These are phyloP conservation scores for Rynchops niger DNA, from an alignment of 2,113 vertebrate genomes.

Conservation along the genomic window DNA sequence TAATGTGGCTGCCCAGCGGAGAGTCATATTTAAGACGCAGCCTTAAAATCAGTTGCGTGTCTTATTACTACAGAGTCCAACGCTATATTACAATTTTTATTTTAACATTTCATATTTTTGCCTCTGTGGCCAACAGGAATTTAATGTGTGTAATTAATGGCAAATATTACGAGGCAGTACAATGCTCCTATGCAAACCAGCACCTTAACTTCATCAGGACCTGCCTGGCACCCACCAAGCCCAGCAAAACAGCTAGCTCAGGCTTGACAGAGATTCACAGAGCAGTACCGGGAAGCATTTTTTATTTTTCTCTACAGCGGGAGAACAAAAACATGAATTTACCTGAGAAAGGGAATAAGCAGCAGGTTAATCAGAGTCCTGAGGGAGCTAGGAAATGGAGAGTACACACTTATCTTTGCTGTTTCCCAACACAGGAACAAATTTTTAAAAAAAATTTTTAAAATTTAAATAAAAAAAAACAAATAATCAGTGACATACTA, in stretches of 20 bases:
- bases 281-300: not conserved
- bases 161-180: not conserved
- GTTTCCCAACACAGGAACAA: not conserved
- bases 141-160: fast-evolving
- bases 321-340: not conserved
- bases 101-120: not conserved
- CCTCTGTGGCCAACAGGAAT: not conserved
- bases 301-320: not conserved
- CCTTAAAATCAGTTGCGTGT: not conserved
- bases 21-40: not conserved
- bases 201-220: not conserved
- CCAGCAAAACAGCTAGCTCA: not conserved
- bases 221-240: not conserved
- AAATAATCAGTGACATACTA: not conserved
- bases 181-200: not conserved
- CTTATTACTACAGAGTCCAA: not conserved
- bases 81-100: not conserved
- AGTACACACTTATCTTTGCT: not conserved
- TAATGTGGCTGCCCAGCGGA: not conserved
- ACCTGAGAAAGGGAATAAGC: not conserved
- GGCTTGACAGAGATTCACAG: not conserved
- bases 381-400: not conserved
- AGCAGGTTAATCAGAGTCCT: not conserved
- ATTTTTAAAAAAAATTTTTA: too few relatives aligned
- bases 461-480: not conserved